Evolutionary conservation across 1,140 invertebrate species (phyloP), one percentile per base, ranked within the genome.

Genomic region (Sitodiplosis mosellana): DNA sequence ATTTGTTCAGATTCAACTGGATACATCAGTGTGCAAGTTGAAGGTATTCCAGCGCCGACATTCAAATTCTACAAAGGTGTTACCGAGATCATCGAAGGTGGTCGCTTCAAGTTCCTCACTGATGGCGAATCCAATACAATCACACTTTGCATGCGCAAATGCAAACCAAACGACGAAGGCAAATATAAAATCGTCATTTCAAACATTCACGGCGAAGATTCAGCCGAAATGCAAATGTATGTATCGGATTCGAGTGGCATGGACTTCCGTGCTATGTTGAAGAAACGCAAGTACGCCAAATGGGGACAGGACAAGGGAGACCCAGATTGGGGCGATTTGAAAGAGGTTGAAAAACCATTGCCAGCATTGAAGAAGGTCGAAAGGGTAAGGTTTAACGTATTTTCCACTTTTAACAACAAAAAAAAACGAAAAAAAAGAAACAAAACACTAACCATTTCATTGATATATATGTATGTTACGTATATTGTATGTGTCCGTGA

Each of bases 261-360:
- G 83, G 95, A 99, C 69, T 99, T 98, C 81, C 81, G 95, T 70
- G 78, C 91, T 51, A 87, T 96, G 81, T 73, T 99, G 50, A 96
- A 96, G 66, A 93, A 94, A 69, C 82, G 90, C 60, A 93, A 93
- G 68, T 91, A 92, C 59, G 84, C 86, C 56, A 91, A 93, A 75
- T 94, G 89, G 86, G 83, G 72, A 48, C 78, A 81, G 64, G 82
- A 93, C 49, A 83, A 94, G 52, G 80, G 81, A 42, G 88, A 92
- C 55, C 81, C 81, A 27, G 86, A 94, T 64, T 92, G 85, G 78
- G 88, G 87, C 52, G 81, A 90, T 56, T 74, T 96, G 43, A 95
- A 96, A 69, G 89, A 93, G 68, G 77, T 78, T 6, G 88, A 93
- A 65, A 87, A 90, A 66, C 77, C 77, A 51, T 69, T 82, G 52